Conservation (phyloP, 2,888 invertebrate genomes). For the Pediacus dermestoides region DNA sequence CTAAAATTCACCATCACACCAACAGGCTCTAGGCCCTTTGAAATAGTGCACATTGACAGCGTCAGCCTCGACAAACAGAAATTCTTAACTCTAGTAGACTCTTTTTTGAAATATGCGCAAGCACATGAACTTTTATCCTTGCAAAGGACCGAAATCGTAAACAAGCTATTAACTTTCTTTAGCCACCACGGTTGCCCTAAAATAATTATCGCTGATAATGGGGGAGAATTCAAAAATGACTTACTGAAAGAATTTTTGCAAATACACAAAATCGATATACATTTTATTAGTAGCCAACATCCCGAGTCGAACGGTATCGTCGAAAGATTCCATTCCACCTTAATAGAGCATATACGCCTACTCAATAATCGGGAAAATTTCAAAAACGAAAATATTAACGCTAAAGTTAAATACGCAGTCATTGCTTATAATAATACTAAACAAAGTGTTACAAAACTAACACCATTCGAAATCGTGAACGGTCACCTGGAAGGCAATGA, state of each 20-base stretch:
- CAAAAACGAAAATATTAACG: conserved; percentile 7
- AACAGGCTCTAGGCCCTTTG: conserved; percentile 17
- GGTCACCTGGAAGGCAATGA: conserved; percentile 17
- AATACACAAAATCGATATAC: conserved; percentile 22
- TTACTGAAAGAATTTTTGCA: conserved; percentile 20
- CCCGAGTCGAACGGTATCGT: conserved; percentile 22
- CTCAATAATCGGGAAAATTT: conserved; percentile 12
- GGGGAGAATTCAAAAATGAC: conserved; percentile 22
- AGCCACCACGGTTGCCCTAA: conserved; percentile 20
- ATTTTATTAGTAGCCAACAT: conserved; percentile 21
- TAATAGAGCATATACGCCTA: conserved; percentile 19
- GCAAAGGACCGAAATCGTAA: conserved; percentile 18
- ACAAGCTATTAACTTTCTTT: conserved; percentile 22
- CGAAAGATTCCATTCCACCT: conserved; percentile 19
- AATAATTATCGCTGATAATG: conserved; percentile 25
- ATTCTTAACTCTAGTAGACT: conserved; percentile 25
- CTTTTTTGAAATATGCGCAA: conserved; percentile 25
- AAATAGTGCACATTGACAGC: conserved; percentile 18
- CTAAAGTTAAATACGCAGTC: conserved; percentile 15
- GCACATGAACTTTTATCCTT: conserved; percentile 16
- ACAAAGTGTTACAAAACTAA: conserved; percentile 18
- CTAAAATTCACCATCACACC: conserved; percentile 18
- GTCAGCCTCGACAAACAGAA: conserved; percentile 12
- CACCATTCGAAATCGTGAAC: conserved; percentile 19
- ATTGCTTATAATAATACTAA: conserved; percentile 19